A percentile compares a stretch with the other conserved stretches of the same genome.
Evolutionary conservation across 2,113 vertebrate genomes (phyloP).

Genomic region (Mirza zaza): DNA sequence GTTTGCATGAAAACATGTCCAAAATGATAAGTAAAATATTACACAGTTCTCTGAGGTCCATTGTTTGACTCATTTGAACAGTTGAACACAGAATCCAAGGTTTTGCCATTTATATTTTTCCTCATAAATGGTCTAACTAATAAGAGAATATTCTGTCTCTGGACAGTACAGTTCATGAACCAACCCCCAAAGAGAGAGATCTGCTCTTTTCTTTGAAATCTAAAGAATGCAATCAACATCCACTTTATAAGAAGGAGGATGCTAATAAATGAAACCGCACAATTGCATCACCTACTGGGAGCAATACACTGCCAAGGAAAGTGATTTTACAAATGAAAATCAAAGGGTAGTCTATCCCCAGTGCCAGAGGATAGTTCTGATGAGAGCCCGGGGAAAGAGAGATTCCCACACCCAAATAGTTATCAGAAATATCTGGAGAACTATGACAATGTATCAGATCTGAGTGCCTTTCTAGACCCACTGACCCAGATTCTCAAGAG

Average conservation of each 20-base stretch:
- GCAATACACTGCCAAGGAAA: background rate
- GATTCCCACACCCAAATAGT: background rate
- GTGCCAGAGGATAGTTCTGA: background rate
- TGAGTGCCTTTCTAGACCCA: background rate
- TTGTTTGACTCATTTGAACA: slow-evolving; percentile 47
- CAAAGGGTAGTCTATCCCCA: slow-evolving; percentile 8
- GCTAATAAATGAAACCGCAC: slow-evolving; percentile 61
- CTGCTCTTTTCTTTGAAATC: slow-evolving; percentile 50
- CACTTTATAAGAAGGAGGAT: slow-evolving; percentile 37
- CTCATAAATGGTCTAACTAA: slow-evolving; percentile 61
- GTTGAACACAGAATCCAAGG: slow-evolving; percentile 24
- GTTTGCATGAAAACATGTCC: slow-evolving; percentile 7
- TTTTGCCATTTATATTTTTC: slow-evolving; percentile 54
- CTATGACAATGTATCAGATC: background rate
- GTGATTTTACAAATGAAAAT: slow-evolving; percentile 55
- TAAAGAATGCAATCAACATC: slow-evolving; percentile 47
- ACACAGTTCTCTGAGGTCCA: slow-evolving; percentile 7
- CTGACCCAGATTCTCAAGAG: slow-evolving; percentile 10
- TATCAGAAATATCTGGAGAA: background rate
- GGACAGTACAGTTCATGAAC: slow-evolving; percentile 58
- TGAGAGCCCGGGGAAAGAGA: background rate
- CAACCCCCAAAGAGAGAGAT: slow-evolving; percentile 38
- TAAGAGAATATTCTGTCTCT: slow-evolving; percentile 35
- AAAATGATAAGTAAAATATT: slow-evolving; percentile 47
- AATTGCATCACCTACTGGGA: slow-evolving; percentile 25